Percentiles rank a stretch among this genome's conserved stretches.
Evolutionary conservation across 2,888 invertebrate species (phyloP).

Genomic region (Rotaria socialis): DNA sequence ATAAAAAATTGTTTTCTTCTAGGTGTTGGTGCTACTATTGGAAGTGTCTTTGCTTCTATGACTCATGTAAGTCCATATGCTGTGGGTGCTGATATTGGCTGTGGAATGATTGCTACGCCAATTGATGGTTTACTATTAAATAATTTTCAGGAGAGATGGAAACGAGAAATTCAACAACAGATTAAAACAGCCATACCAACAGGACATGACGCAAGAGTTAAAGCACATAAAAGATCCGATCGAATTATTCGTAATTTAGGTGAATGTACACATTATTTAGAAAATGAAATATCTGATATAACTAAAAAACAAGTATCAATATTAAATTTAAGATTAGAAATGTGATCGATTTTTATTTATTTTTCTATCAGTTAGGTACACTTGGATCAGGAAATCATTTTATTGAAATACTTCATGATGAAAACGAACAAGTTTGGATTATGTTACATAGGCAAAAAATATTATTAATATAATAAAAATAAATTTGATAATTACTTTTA

Average conservation of each 20-base stretch:
- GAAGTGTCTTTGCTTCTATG: neutral
- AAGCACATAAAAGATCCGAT: neutral
- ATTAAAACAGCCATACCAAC: constrained; percentile 10
- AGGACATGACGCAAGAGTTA: neutral
- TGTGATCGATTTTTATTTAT: neutral
- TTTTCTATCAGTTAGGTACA: constrained; percentile 1
- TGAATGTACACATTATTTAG: neutral
- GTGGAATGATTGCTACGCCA: constrained; percentile 23
- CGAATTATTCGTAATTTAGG: constrained; percentile 2
- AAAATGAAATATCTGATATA: neutral
- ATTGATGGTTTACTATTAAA: neutral
- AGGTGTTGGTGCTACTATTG: constrained; percentile 35
- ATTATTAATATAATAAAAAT: neutral
- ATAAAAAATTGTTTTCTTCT: neutral
- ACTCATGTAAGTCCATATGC: constrained; percentile 28
- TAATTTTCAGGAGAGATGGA: neutral
- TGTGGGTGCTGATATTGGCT: constrained; percentile 29
- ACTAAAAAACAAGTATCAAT: constrained; percentile 11
- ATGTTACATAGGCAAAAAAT: constrained; percentile 10
- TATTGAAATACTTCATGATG: neutral
- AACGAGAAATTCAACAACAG: constrained; percentile 9
- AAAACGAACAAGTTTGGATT: constrained; percentile 32
- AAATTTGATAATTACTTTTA: neutral
- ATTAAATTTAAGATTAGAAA: neutral
- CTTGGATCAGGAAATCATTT: constrained; percentile 23